phyloP scores from a whole-genome alignment of 1,140 invertebrate genomes.

The Gerris buenoi region DNA sequence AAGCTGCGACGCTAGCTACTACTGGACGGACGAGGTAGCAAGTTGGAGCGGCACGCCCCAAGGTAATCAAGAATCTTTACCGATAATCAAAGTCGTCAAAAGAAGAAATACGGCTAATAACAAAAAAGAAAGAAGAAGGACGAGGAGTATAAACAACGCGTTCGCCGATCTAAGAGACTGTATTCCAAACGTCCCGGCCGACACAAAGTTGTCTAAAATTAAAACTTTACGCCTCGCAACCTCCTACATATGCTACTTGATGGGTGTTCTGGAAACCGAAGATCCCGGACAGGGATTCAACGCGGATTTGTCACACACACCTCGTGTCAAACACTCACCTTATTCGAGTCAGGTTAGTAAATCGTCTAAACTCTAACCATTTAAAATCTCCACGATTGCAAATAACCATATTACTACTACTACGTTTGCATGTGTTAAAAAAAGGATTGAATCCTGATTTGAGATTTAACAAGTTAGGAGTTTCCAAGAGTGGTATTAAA shows the following conservation, averaged over 20 bases:
- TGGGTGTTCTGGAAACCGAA: conserved; percentile 60
- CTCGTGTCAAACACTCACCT: not conserved
- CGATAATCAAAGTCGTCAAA: conserved; percentile 47
- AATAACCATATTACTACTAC: too few relatives aligned
- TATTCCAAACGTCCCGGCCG: conserved; percentile 62
- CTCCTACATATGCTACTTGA: conserved; percentile 80
- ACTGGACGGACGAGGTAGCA: not conserved
- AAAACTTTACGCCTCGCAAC: conserved; percentile 81
- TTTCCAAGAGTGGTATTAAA: too few relatives aligned
- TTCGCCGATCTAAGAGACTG: conserved; percentile 81
- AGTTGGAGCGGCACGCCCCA: not conserved
- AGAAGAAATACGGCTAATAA: conserved; percentile 73
- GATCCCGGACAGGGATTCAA: conserved; percentile 52
- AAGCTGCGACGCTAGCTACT: not conserved
- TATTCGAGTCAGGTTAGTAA: too few relatives aligned
- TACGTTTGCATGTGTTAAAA: too few relatives aligned
- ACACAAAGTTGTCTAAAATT: conserved; percentile 74
- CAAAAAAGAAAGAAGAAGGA: conserved; percentile 82
- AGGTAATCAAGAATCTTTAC: conserved; percentile 15
- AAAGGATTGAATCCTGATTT: too few relatives aligned
- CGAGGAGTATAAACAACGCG: conserved; percentile 87
- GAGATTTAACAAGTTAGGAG: too few relatives aligned
- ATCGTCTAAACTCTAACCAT: too few relatives aligned
- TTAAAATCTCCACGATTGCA: too few relatives aligned
- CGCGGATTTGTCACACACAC: conserved; percentile 43